Percentiles rank a stretch among this genome's conserved stretches.
Evolutionary conservation across 2,113 vertebrate genomes (phyloP).

Genomic region (Erinaceus europaeus): DNA sequence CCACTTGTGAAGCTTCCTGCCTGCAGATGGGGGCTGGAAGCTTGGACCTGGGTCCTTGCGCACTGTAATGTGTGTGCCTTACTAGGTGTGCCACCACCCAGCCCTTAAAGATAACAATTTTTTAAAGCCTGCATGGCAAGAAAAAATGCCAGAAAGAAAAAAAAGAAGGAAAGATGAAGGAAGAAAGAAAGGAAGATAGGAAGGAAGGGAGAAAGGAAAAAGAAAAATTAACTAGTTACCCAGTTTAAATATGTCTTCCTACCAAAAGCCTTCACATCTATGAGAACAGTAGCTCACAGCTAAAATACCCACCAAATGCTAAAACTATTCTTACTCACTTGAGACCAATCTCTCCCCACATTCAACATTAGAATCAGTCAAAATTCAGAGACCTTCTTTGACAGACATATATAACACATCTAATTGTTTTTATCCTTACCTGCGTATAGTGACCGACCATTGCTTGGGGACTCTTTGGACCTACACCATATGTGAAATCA

Average conservation of each 20-base stretch:
- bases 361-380: background rate
- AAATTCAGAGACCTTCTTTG: background rate
- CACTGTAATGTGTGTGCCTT: no score
- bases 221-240: no score
- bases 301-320: background rate
- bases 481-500: constrained; percentile 28
- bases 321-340: background rate
- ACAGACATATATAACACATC: background rate
- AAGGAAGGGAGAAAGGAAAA: no score
- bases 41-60: no score
- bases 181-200: no score
- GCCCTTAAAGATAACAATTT: no score
- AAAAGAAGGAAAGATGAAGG: no score
- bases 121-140: no score
- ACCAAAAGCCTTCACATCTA: background rate
- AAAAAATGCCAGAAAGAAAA: no score
- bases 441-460: constrained; percentile 47
- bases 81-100: no score
- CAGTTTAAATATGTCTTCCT: background rate
- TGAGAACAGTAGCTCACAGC: background rate
- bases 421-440: background rate
- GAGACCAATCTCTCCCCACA: background rate
- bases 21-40: no score
- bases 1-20: no score
- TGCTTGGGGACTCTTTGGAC: background rate